phyloP scores from a whole-genome alignment of 1,140 invertebrate genomes.

The Trachymyrmex septentrionalis region DNA sequence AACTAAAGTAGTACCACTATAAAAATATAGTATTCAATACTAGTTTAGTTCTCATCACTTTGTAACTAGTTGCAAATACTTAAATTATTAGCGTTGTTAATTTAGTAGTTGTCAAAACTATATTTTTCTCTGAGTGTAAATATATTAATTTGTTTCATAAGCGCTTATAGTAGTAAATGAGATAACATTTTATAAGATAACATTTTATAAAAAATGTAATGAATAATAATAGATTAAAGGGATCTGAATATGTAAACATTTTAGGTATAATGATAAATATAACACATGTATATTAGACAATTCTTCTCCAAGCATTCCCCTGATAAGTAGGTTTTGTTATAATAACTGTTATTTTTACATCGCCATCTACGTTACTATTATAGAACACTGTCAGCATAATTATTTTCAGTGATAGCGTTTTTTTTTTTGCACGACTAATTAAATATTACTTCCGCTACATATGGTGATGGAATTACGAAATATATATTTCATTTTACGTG shows the following conservation, averaged over 20 bases:
- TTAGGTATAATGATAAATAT: background rate
- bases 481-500: background rate
- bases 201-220: background rate
- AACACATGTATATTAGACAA: slow-evolving; percentile 7
- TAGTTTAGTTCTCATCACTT: too few species aligned
- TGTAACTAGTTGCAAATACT: too few species aligned
- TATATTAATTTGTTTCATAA: background rate
- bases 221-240: slow-evolving; percentile 11
- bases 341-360: slow-evolving; percentile 9
- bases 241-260: background rate
- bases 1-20: too few species aligned
- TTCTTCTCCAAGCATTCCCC: slow-evolving; percentile 9
- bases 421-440: background rate
- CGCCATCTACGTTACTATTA: background rate
- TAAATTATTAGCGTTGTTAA: too few species aligned
- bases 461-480: background rate
- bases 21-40: too few species aligned
- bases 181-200: background rate
- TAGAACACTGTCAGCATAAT: background rate
- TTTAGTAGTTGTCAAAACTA: too few species aligned
- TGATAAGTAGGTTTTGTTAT: slow-evolving; percentile 13
- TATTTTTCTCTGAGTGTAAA: background rate
- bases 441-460: background rate
- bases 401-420: background rate
- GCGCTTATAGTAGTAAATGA: background rate